These are phyloP conservation scores for Schizopygopsis pylzovi DNA, from an alignment of 2,797 vertebrate genomes.

Conservation along the genomic window DNA sequence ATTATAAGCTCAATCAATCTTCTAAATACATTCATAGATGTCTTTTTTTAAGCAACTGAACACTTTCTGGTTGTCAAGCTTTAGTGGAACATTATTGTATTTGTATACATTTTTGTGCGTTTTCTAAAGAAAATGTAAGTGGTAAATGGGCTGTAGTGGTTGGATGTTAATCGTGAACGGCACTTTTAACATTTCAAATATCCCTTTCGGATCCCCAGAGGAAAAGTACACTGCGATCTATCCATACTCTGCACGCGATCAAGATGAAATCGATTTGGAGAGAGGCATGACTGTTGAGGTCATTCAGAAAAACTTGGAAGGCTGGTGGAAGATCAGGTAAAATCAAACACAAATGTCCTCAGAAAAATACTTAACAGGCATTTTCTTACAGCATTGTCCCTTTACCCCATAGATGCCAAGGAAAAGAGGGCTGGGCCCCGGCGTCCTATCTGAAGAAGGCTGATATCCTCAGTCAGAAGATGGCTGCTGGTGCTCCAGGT, in stretches of 20 bases:
- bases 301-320: conserved; percentile 97
- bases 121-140: neutral
- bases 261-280: conserved; percentile 96
- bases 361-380: neutral
- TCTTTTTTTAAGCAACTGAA: neutral
- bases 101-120: neutral
- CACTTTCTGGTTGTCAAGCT: neutral
- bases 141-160: conserved; percentile 16
- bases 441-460: conserved; percentile 95
- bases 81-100: neutral
- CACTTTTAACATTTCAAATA: neutral
- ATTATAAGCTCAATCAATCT: neutral
- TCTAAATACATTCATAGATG: neutral
- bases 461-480: conserved; percentile 84
- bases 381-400: neutral
- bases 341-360: neutral
- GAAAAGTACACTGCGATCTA: conserved; percentile 96
- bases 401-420: conserved; percentile 84
- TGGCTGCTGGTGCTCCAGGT: conserved; percentile 78
- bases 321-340: conserved; percentile 99
- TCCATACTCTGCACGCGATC: conserved; percentile 89
- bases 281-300: conserved; percentile 92
- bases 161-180: neutral
- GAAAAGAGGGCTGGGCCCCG: conserved; percentile 96
- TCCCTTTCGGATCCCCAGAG: conserved; percentile 74